Conservation (phyloP, 2,113 vertebrate species). For the Sebastes fasciatus region DNA sequence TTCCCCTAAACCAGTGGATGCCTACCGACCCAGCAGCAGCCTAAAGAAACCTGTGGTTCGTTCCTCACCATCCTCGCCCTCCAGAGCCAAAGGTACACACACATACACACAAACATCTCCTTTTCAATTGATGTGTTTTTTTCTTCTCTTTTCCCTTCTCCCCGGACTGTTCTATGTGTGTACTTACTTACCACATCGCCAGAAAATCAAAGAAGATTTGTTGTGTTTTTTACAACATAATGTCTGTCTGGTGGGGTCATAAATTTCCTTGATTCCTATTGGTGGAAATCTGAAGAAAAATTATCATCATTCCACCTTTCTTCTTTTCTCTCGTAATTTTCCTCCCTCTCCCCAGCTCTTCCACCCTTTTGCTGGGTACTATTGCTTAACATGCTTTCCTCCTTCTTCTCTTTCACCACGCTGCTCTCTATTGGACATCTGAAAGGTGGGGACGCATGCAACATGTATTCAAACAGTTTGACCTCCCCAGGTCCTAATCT, state of each 20-base stretch:
- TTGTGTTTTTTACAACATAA: slow-evolving; percentile 14
- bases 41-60: slow-evolving; percentile 88
- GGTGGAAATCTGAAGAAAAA: slow-evolving; percentile 26
- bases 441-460: slow-evolving; percentile 96
- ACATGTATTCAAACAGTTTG: slow-evolving; percentile 89
- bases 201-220: slow-evolving; percentile 11
- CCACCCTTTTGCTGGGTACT: slow-evolving; percentile 70
- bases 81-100: slow-evolving; percentile 92
- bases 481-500: slow-evolving; percentile 87
- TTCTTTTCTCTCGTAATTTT: slow-evolving; percentile 17
- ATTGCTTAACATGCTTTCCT: slow-evolving; percentile 90
- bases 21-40: slow-evolving; percentile 85
- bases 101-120: background rate
- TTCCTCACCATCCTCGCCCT: slow-evolving; percentile 96
- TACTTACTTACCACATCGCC: background rate
- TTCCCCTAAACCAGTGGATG: slow-evolving; percentile 80
- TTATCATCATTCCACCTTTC: slow-evolving; percentile 4
- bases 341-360: slow-evolving; percentile 34
- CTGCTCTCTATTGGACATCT: slow-evolving; percentile 89
- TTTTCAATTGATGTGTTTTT: slow-evolving; percentile 8
- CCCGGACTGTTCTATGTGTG: background rate
- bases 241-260: slow-evolving; percentile 25
- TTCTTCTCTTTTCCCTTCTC: background rate
- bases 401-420: slow-evolving; percentile 93
- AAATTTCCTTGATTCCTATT: slow-evolving; percentile 13